These are phyloP conservation scores for Tyria jacobaeae DNA, from an alignment of 2,888 invertebrate species.

Conservation along the genomic window DNA sequence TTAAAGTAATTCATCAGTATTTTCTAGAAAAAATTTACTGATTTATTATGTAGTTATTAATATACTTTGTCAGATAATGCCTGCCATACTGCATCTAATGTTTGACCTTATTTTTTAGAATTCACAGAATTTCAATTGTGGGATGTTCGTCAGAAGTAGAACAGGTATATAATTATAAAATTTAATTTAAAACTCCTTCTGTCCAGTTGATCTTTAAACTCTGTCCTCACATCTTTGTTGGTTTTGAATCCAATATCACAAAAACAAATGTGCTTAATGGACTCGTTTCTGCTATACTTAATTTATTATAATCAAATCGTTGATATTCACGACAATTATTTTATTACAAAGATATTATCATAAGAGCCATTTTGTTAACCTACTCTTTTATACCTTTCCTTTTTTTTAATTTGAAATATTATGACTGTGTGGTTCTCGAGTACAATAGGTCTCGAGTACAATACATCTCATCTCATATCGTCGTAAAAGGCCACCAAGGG, in stretches of 20 bases:
- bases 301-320: no score
- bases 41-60: no score
- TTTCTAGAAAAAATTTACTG: neutral
- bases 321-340: no score
- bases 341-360: no score
- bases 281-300: no score
- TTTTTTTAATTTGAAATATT: no score
- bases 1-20: neutral
- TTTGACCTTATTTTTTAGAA: constrained; percentile 24
- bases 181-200: neutral
- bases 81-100: neutral
- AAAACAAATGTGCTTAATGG: neutral
- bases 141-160: constrained; percentile 12
- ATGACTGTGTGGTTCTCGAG: no score
- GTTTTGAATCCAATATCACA: neutral
- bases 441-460: no score
- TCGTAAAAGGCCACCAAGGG: no score
- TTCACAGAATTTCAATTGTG: constrained; percentile 14
- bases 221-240: neutral
- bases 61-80: no score
- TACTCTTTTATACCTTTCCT: no score
- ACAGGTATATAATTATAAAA: constrained; percentile 26
- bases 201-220: neutral
- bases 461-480: no score
- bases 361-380: neutral